Conservation (phyloP, 1,140 invertebrate genomes). For the Leptestheria dahalacensis region DNA sequence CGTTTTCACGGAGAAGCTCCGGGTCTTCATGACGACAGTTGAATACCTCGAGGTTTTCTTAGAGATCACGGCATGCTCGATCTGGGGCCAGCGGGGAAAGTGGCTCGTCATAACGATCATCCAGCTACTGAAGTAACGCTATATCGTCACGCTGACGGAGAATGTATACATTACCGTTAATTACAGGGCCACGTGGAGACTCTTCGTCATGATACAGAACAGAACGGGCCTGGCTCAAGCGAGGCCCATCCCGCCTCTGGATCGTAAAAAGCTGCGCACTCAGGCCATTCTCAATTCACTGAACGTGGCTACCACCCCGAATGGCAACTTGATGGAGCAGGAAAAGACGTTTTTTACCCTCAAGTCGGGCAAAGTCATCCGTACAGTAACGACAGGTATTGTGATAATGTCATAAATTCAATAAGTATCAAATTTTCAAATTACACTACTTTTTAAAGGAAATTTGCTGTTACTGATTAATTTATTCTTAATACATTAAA, state of each 20-base stretch:
- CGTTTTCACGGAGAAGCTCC: slow-evolving; percentile 5
- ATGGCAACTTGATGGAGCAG: not conserved
- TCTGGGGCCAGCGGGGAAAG: not conserved
- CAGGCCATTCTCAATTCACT: not conserved
- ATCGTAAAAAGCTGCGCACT: slow-evolving; percentile 3
- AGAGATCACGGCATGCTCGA: not conserved
- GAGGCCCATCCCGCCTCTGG: slow-evolving; percentile 5
- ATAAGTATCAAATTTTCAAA: too few relatives aligned
- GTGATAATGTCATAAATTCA: too few relatives aligned
- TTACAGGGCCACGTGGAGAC: slow-evolving; percentile 3
- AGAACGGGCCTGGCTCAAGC: not conserved
- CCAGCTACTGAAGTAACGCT: slow-evolving; percentile 3
- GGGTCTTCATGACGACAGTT: slow-evolving; percentile 1
- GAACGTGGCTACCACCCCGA: not conserved
- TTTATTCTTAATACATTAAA: too few relatives aligned
- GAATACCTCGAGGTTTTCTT: slow-evolving; percentile 4
- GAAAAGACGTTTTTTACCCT: not conserved
- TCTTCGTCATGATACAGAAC: not conserved
- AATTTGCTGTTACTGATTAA: too few relatives aligned
- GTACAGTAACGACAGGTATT: not conserved
- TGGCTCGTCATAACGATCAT: slow-evolving; percentile 1
- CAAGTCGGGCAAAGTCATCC: slow-evolving; percentile 6
- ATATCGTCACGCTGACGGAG: not conserved
- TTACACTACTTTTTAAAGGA: too few relatives aligned
- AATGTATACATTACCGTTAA: not conserved